phyloP scores from a whole-genome alignment of 2,888 invertebrate genomes.

The Mongoloraphidia duomilia region DNA sequence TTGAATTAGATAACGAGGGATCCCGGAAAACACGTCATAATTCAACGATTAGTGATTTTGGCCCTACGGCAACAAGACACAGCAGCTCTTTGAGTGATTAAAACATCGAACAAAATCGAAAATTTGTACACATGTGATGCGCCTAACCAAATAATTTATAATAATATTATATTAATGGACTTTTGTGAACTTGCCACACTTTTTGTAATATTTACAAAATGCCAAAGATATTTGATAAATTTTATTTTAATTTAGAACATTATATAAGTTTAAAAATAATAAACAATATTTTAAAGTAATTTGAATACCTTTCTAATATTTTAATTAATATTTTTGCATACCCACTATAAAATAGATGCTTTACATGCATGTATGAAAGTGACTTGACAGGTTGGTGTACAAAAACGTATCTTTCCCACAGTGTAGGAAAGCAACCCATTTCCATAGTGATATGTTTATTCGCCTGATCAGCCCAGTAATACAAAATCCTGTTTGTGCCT shows the following conservation, averaged over 20 bases:
- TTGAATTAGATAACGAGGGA: slow-evolving; percentile 55
- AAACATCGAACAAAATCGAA: slow-evolving; percentile 9
- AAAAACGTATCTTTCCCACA: no score
- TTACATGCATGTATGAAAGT: no score
- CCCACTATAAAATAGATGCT: no score
- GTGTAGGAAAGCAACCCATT: no score
- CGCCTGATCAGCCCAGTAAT: no score
- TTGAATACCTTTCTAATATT: no score
- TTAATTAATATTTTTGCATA: no score
- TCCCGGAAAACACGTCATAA: slow-evolving; percentile 70
- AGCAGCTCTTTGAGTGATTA: slow-evolving; percentile 46
- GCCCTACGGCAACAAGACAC: slow-evolving; percentile 34
- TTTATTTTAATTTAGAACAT: slow-evolving; percentile 11
- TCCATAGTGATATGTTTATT: no score
- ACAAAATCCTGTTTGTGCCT: no score
- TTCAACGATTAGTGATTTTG: slow-evolving; percentile 48
- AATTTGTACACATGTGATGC: background rate
- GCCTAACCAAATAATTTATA: background rate
- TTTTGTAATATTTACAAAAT: slow-evolving; percentile 11
- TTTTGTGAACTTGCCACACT: background rate
- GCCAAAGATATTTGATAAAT: slow-evolving; percentile 21
- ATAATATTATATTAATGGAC: background rate
- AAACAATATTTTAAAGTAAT: no score
- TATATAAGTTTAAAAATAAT: no score
- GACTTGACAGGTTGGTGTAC: no score